phyloP scores from a whole-genome alignment of 1,140 invertebrate species.

The Drosophila ambigua region DNA sequence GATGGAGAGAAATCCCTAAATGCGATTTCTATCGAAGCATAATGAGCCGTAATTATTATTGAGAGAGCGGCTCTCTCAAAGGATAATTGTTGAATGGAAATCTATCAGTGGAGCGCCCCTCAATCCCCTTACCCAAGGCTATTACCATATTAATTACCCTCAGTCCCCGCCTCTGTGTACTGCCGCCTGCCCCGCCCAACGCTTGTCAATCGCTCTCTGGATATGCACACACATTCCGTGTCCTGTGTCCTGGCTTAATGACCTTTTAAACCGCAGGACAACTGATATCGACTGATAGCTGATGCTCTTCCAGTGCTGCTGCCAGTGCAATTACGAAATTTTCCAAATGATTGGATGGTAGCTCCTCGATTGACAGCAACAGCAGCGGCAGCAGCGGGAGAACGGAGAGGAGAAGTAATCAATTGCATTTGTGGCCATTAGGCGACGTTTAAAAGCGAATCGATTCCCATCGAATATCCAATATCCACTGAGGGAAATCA shows the following conservation, averaged over 20 bases:
- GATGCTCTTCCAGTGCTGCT: conserved; percentile 4
- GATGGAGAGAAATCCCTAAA: too few species aligned
- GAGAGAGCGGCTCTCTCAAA: too few species aligned
- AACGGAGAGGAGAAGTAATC: conserved; percentile 6
- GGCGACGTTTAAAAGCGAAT: background rate
- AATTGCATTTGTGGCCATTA: conserved; percentile 25
- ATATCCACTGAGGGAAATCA: conserved; percentile 11
- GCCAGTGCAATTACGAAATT: conserved; percentile 47
- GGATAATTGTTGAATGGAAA: too few species aligned
- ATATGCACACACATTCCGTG: conserved; percentile 10
- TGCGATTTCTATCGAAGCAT: too few species aligned
- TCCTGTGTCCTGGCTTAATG: conserved; percentile 10
- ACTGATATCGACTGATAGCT: conserved; percentile 11
- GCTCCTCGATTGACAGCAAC: conserved; percentile 1
- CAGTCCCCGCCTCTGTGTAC: too few species aligned
- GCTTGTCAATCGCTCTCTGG: background rate
- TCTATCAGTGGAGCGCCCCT: too few species aligned
- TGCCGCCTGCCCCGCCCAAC: conserved; percentile 10
- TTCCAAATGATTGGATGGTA: conserved; percentile 43
- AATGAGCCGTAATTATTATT: too few species aligned
- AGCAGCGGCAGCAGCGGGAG: background rate
- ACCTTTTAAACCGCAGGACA: conserved; percentile 9
- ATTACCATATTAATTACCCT: too few species aligned
- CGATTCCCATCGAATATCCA: background rate
- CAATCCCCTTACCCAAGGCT: too few species aligned